phyloP scores from a whole-genome alignment of 2,888 invertebrate genomes.

The Ephialtes manifestator region DNA sequence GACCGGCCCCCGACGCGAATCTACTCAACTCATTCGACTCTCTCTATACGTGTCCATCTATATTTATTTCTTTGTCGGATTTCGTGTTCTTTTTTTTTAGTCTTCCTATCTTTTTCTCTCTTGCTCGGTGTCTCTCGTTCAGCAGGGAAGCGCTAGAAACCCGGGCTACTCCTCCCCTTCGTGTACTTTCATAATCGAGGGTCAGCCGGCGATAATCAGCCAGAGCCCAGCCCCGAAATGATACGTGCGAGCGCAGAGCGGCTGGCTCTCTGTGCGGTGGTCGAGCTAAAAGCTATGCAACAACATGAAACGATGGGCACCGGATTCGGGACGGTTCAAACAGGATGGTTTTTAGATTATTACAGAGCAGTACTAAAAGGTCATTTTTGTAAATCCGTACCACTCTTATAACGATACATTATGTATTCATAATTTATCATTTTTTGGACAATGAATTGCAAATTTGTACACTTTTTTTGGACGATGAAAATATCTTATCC shows the following conservation, averaged over 20 bases:
- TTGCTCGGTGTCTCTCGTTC: background rate
- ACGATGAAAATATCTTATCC: too few species aligned
- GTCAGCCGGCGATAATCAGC: constrained; percentile 82
- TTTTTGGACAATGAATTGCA: too few species aligned
- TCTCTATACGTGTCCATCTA: constrained; percentile 21
- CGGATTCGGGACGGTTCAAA: constrained; percentile 49
- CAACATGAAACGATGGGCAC: constrained; percentile 25
- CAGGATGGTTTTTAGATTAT: background rate
- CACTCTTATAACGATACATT: background rate
- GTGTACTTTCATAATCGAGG: constrained; percentile 82
- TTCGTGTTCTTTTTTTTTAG: background rate
- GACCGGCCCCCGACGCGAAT: constrained; percentile 51
- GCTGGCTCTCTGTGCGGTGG: background rate
- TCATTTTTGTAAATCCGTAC: background rate
- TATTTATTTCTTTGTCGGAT: background rate
- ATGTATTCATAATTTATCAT: background rate
- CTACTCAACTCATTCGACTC: constrained; percentile 52
- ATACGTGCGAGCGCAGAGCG: constrained; percentile 48
- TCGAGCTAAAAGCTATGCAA: constrained; percentile 42
- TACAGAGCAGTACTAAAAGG: background rate
- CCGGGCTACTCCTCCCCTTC: constrained; percentile 47
- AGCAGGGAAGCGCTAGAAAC: background rate
- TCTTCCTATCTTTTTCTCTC: background rate
- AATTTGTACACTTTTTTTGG: too few species aligned
- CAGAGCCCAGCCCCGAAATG: constrained; percentile 81